phyloP scores from a whole-genome alignment of 2,888 invertebrate species.

The Ophion ellenae region DNA sequence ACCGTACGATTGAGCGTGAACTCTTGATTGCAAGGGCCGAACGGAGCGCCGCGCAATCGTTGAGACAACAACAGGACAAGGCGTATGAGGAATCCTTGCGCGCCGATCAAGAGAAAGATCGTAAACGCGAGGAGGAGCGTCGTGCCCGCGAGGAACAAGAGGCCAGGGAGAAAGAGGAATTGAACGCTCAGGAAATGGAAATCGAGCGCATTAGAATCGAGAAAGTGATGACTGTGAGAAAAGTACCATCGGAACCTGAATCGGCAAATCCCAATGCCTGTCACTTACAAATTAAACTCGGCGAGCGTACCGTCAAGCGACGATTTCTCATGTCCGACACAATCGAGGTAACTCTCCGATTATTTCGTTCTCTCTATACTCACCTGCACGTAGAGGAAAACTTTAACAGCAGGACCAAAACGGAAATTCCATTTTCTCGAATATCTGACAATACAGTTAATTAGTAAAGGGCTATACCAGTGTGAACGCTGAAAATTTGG shows the following conservation, averaged over 20 bases:
- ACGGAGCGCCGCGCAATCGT: conserved; percentile 92
- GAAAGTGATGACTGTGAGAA: conserved; percentile 87
- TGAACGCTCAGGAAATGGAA: conserved; percentile 85
- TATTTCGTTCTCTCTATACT: not conserved
- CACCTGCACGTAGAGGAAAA: not conserved
- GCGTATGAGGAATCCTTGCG: conserved; percentile 96
- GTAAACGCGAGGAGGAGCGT: conserved; percentile 87
- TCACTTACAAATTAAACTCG: conserved; percentile 95
- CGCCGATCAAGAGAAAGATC: conserved; percentile 98
- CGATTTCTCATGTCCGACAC: conserved; percentile 93
- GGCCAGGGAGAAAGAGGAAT: conserved; percentile 84
- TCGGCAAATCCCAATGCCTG: conserved; percentile 89
- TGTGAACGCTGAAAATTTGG: too few relatives aligned
- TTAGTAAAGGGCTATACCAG: not conserved
- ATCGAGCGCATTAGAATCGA: conserved; percentile 87
- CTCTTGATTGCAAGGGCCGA: conserved; percentile 86
- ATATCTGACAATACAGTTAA: too few relatives aligned
- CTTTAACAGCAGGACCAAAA: not conserved
- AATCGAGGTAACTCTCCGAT: conserved; percentile 87
- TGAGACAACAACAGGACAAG: conserved; percentile 96
- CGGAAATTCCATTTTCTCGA: not conserved
- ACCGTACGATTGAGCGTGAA: not conserved
- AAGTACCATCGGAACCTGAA: conserved; percentile 91
- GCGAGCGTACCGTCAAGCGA: conserved; percentile 94
- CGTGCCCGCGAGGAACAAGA: conserved; percentile 85